Evolutionary conservation across 2,797 vertebrate genomes (phyloP), one percentile per base, ranked within the genome.

Genomic region (Gymnothorax javanicus): DNA sequence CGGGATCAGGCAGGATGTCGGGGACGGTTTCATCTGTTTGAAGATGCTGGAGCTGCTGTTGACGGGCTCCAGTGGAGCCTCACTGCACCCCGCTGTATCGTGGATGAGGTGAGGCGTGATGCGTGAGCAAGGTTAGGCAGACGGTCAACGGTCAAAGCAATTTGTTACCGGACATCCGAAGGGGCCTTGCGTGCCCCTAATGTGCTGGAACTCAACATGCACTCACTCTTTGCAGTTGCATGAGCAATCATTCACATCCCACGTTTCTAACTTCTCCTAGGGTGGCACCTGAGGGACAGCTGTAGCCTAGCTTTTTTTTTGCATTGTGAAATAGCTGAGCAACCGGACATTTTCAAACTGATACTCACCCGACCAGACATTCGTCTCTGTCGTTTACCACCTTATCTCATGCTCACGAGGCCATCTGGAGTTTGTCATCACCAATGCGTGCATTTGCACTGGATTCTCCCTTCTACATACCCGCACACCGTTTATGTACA

Each of bases 11-110:
- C 92, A 93, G 89, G 91, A 92, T 92, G 93, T 90, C 91, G 91
- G 89, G 82, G 54, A 60, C 88, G n/a, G 91, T 93, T 94, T 93
- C 91, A 92, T 94, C 93, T 90, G 90, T 87, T 43, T 88, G 88
- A 52, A 91, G 90, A 94, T 92, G 92, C 92, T 94, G 87, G 91
- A 94, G 90, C 92, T 94, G 93, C 89, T 89, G 87, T 60, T 91
- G 91, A 94, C 84, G 62, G 86, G 83, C 33, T 33, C 0, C 2
- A 87, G 85, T 89, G 33, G 33, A 43, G 73, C 86, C 89, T 88
- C 57, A 86, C 87, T 58, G 87, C 90, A 89, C 86, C 89, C 81
- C 13, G 83, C 84, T 59, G 84, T 86, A 89, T 90, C 85, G 77
- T 89, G 86, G 85, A 91, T 91, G 88, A 87, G 83, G 89, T 90